These are phyloP conservation scores for Microcebus jonahi DNA, from an alignment of 2,113 vertebrate species.

Conservation along the genomic window DNA sequence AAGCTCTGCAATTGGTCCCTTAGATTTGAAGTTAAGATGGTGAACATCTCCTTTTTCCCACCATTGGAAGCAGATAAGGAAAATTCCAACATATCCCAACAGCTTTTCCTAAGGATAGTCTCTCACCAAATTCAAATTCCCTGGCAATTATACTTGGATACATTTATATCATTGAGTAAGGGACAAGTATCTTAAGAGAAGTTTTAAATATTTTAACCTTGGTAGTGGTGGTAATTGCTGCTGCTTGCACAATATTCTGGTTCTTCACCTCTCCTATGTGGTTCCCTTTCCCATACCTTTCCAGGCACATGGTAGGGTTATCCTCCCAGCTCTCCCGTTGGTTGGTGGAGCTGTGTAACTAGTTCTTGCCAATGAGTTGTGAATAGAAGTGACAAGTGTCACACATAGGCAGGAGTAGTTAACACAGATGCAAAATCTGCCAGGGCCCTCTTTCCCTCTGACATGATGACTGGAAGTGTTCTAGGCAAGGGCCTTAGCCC, in stretches of 20 bases:
- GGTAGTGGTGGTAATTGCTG: background rate
- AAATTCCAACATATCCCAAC: background rate
- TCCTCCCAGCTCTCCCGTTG: no score
- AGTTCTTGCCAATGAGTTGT: background rate
- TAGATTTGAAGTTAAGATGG: fast-evolving
- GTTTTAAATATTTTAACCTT: background rate
- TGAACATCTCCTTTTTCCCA: background rate
- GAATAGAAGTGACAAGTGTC: background rate
- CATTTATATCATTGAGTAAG: background rate
- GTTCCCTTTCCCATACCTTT: background rate
- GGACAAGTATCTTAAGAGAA: background rate
- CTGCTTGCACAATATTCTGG: background rate
- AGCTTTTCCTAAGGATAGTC: background rate
- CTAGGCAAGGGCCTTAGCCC: background rate
- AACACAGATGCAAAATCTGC: background rate
- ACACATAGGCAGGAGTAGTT: background rate
- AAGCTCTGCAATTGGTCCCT: background rate
- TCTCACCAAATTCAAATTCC: background rate
- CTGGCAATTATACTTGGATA: background rate
- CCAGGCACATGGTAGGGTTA: background rate
- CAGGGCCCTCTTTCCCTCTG: background rate
- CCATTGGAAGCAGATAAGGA: background rate
- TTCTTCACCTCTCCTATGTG: fast-evolving
- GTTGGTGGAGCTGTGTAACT: background rate
- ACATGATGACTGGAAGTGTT: background rate